Evolutionary conservation across 2,888 invertebrate genomes (phyloP), one percentile per base, ranked within the genome.

Genomic region (Eilema depressum): DNA sequence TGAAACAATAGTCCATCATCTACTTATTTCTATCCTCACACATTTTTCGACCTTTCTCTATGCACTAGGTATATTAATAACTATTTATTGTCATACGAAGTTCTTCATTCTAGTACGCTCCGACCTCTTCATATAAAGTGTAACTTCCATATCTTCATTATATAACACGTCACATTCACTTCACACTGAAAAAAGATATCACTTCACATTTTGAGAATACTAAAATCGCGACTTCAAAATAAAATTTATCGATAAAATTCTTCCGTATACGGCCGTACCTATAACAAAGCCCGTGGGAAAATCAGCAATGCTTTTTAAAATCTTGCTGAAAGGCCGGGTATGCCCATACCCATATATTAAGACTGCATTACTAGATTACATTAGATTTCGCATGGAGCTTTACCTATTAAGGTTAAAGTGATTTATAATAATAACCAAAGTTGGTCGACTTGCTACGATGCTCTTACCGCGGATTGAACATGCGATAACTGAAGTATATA

Each of bases 271-370:
- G 75, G 77, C 74, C 93, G 84, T 84, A 87, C 83, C 91, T 93
- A 90, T 66, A 86, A 89, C 89, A 91, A 91, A 87, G 80, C 81
- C 89, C 92, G 93, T 94, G 94, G 92, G 94, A 94, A 93, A 92
- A 92, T 92, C 88, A 81, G 82, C 75, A 74, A 76, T 75, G 87
- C 88, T 92, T 93, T 92, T 93, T 91, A 92, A 92, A 91, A 92
- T 87, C 86, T 82, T 85, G 75, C 86, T 89, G 84, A 88, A 87
- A 89, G 78, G 77, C 81, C 70, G 68, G 78, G 85, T 85, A 80
- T 83, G 82, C 79, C 82, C 81, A 79, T 77, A 82, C 84, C 84
- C 87, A 87, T 91, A 89, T 89, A 91, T 89, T 89, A 89, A 81
- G 82, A 81, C 81, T 79, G 83, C 83, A 88, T 90, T 89, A 88